Conservation (phyloP, 2,888 invertebrate species). For the Pyrrhia umbra region DNA sequence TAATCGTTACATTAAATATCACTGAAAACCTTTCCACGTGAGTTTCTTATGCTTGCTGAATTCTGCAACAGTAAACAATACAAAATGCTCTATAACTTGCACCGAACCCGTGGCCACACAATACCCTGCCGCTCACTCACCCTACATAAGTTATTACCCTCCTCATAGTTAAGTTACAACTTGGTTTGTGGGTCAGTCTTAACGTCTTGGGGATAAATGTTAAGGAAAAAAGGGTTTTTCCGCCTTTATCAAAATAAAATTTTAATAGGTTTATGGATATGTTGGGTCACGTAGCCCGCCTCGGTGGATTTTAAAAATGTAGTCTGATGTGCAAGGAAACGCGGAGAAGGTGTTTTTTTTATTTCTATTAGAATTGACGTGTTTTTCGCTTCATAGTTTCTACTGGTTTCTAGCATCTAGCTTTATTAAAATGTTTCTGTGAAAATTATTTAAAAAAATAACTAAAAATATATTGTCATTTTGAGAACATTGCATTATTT, state of each 20-base stretch:
- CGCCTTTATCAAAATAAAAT: constrained; percentile 56
- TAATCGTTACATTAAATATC: too few species aligned
- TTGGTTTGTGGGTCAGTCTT: constrained; percentile 80
- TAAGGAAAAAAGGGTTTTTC: constrained; percentile 64
- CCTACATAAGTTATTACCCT: constrained; percentile 83
- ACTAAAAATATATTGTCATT: too few species aligned
- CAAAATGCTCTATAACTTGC: constrained; percentile 54
- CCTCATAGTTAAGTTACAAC: constrained; percentile 82
- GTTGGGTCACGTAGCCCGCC: constrained; percentile 41
- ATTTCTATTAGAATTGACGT: constrained; percentile 22
- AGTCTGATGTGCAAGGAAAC: constrained; percentile 26
- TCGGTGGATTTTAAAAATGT: constrained; percentile 46
- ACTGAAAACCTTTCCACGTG: too few species aligned
- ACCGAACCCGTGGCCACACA: constrained; percentile 67
- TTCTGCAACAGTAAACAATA: neutral
- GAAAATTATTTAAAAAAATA: too few species aligned
- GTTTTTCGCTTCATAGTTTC: constrained; percentile 11
- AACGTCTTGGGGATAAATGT: constrained; percentile 82
- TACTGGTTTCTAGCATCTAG: too few species aligned
- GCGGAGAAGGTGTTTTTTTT: constrained; percentile 39
- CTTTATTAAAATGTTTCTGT: too few species aligned
- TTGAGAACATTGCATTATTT: too few species aligned
- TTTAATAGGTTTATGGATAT: constrained; percentile 49
- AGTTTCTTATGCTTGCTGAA: neutral
- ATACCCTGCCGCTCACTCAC: constrained; percentile 75